Base-by-base conservation (phyloP, 1,140 invertebrate species). In the Charaxes varanes region DNA sequence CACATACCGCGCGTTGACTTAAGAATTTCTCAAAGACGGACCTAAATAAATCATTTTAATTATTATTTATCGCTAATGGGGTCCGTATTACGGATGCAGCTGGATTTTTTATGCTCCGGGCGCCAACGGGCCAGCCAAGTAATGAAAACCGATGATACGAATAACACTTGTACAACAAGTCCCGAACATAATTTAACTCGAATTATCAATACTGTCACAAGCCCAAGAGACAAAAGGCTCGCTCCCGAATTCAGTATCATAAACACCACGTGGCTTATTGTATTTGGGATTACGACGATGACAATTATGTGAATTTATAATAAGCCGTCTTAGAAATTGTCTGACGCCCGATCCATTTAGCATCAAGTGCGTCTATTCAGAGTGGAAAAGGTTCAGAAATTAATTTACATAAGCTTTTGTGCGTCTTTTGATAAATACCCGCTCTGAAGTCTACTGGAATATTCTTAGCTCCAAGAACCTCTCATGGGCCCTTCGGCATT, bases 381-480 rank as follows among this genome's bases (percentile, higher is more conserved):
- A 65, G 15, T 65, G 63, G 46, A 63, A 71, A 65, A 60, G 62
- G 62, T 53, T 48, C 49, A 49, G 54, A 68, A 68, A 74, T 78
- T 78, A 78, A 78, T 78, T 74, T 72, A 66, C 63, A 72, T 67
- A 62, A 59, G 34, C 58, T 56, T 62, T 70, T 74, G 62, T 67
- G 38, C 44, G 48, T 57, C 66, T 67, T 63, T 72, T 72, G 68
- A 70, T 67, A 70, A 73, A 73, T 68, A 66, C 46, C 16, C 17
- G 8, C 47, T 47, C 45, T 23, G 52, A 57, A 55, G 48, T 57
- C 43, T 41, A 31, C 44, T 46, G 40, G 44, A 53, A 58, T 53
- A 57, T 50, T 62, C 59, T 71, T 61, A 68, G 62, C 64, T 41
- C 12, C 27, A 36, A 50, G 56, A 21, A 18, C 36, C 44, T 47